Percentiles rank a stretch among this genome's conserved stretches.
phyloP scores from a whole-genome alignment of 1,140 invertebrate genomes.

The Protaetia brevitarsis region DNA sequence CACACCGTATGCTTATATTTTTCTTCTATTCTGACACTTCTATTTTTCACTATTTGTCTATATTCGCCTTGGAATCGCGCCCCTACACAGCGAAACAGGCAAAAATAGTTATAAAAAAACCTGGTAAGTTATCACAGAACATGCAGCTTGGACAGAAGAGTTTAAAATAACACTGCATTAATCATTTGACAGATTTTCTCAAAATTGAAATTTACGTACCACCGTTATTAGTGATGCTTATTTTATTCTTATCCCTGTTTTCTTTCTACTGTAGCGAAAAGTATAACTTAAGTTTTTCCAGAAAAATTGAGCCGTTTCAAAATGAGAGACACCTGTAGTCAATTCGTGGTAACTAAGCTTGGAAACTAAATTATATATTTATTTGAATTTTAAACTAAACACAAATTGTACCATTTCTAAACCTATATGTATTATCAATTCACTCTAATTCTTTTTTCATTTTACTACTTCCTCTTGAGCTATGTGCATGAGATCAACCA shows the following conservation, averaged over 20 bases:
- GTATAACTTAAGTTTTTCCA: not conserved
- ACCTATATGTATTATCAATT: too few relatives aligned
- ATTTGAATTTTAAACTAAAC: too few relatives aligned
- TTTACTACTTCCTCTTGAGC: too few relatives aligned
- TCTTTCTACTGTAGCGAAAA: not conserved
- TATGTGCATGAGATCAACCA: too few relatives aligned
- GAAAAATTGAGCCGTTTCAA: too few relatives aligned
- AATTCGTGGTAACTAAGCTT: too few relatives aligned
- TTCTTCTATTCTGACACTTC: conserved; percentile 52
- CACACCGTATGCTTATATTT: conserved; percentile 48
- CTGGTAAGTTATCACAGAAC: conserved; percentile 50
- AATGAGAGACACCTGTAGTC: too few relatives aligned
- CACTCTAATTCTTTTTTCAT: too few relatives aligned
- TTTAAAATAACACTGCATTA: conserved; percentile 48
- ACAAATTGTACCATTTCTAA: too few relatives aligned
- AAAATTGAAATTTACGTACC: conserved; percentile 2
- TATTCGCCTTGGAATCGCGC: conserved; percentile 50
- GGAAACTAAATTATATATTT: too few relatives aligned
- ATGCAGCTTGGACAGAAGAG: conserved; percentile 49
- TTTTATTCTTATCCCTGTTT: not conserved
- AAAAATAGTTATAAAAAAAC: conserved; percentile 50
- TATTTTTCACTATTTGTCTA: conserved; percentile 52
- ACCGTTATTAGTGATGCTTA: conserved; percentile 18
- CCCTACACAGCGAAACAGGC: conserved; percentile 50
- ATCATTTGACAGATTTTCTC: conserved; percentile 27